phyloP scores from a whole-genome alignment of 2,888 invertebrate species.

The Carcina quercana region DNA sequence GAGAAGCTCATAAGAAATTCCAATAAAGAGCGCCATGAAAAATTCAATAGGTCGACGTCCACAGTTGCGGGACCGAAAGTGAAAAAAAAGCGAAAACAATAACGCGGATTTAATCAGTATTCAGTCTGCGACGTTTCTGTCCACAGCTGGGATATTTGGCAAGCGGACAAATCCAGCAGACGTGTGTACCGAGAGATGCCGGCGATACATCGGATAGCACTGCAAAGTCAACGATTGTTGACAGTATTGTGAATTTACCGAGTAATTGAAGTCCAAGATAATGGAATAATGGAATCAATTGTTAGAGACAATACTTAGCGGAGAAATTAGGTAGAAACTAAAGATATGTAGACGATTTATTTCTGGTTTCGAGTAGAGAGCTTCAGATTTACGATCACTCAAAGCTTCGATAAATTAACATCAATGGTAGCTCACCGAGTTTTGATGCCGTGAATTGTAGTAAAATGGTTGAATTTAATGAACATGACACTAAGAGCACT shows the following conservation, averaged over 20 bases:
- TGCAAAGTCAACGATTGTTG: conserved; percentile 36
- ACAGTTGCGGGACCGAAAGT: conserved; percentile 46
- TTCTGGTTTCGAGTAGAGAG: conserved; percentile 27
- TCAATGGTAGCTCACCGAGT: conserved; percentile 31
- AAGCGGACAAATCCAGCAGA: conserved; percentile 46
- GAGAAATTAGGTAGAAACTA: conserved; percentile 27
- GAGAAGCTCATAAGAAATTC: conserved; percentile 47
- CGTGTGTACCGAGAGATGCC: conserved; percentile 27
- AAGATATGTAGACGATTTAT: conserved; percentile 35
- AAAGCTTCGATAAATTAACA: conserved; percentile 35
- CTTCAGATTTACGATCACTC: conserved; percentile 35
- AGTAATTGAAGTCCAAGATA: conserved; percentile 44
- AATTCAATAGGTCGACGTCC: conserved; percentile 61
- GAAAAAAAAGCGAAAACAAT: conserved; percentile 64
- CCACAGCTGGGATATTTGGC: conserved; percentile 67
- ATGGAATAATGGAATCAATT: conserved; percentile 35
- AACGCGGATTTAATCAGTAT: conserved; percentile 64
- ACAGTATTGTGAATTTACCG: conserved; percentile 36
- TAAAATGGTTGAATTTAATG: conserved; percentile 39
- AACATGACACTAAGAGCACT: conserved; percentile 31
- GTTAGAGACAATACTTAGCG: conserved; percentile 17
- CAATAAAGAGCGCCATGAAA: conserved; percentile 56
- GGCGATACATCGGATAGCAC: conserved; percentile 28
- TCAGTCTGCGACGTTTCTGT: conserved; percentile 50
- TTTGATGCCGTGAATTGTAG: conserved; percentile 28